Percentiles rank a stretch among this genome's conserved stretches.
Conservation (phyloP, 2,797 vertebrate species). For the Tenualosa thibaudeaui region DNA sequence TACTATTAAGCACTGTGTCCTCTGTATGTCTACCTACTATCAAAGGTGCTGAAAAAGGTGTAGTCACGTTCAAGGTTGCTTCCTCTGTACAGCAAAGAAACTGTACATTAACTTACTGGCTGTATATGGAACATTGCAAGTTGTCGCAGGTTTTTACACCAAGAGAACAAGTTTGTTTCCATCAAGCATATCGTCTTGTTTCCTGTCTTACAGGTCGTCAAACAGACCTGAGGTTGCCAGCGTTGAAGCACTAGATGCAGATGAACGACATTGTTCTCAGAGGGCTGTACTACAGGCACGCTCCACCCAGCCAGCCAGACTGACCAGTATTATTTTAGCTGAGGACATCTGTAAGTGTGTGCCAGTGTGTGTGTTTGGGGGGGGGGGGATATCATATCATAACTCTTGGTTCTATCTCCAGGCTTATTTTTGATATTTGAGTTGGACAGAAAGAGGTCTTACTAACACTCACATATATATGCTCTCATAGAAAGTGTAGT, state of each 20-base stretch:
- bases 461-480: neutral
- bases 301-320: conserved; percentile 79
- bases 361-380: neutral
- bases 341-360: conserved; percentile 81
- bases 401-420: neutral
- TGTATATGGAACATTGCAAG: neutral
- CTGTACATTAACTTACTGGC: too few relatives aligned
- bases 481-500: neutral
- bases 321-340: conserved; percentile 93
- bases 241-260: conserved; percentile 77
- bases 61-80: neutral
- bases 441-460: neutral
- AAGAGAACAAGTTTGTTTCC: neutral
- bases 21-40: too few relatives aligned
- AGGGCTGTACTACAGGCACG: conserved; percentile 88
- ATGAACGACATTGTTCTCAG: conserved; percentile 80
- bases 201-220: conserved; percentile 78
- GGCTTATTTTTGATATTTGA: neutral
- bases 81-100: neutral
- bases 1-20: too few relatives aligned
- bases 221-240: conserved; percentile 92
- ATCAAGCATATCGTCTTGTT: neutral
- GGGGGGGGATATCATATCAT: neutral
- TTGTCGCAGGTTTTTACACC: too few relatives aligned
- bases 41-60: neutral